Conservation (phyloP, 2,113 vertebrate species). For the Equus przewalskii region DNA sequence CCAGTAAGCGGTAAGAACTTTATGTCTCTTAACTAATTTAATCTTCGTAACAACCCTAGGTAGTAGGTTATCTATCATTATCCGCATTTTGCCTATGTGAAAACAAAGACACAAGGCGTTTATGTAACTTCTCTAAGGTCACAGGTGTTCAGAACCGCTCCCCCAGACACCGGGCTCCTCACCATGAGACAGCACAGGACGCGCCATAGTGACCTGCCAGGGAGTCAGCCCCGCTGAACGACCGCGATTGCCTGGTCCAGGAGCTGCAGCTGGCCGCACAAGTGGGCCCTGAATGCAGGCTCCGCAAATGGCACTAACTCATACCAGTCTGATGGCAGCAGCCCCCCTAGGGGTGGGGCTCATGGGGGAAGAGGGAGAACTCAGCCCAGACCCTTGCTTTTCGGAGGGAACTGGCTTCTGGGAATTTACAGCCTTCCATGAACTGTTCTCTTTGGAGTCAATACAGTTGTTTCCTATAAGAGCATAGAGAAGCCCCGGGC, state of each 20-base stretch:
- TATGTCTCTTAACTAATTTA: neutral
- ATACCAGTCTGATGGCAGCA: neutral
- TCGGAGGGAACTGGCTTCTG: neutral
- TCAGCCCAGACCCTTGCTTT: neutral
- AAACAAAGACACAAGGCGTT: neutral
- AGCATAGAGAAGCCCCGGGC: neutral
- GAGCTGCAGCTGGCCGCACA: neutral
- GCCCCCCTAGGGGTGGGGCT: neutral
- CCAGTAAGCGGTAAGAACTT: neutral
- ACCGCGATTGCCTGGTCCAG: accelerated
- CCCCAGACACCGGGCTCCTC: accelerated
- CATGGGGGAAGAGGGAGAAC: neutral
- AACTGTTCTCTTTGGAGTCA: neutral
- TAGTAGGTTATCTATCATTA: neutral
- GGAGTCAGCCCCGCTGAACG: neutral
- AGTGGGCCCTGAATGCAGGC: accelerated
- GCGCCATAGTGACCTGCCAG: accelerated
- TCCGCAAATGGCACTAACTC: no score
- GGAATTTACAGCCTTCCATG: neutral
- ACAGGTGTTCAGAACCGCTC: neutral
- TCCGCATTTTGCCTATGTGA: accelerated
- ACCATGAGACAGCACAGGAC: neutral
- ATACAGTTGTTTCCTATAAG: neutral
- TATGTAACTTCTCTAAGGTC: neutral
- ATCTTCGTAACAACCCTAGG: neutral